Conservation (phyloP, 1,140 invertebrate genomes). For the Nasonia longicornis region DNA sequence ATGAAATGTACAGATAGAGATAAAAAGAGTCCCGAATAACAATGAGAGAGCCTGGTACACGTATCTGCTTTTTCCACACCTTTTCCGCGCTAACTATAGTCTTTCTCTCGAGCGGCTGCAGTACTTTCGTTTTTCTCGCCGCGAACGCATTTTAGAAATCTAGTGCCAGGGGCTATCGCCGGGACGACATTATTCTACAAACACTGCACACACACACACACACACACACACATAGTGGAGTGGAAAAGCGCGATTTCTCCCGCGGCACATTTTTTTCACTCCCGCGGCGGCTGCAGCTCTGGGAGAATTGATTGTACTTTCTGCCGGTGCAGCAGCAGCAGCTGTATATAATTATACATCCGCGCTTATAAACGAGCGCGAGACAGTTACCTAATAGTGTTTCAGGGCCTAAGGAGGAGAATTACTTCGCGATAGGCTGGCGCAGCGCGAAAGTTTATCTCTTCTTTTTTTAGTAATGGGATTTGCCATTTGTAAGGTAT, state of each 20-base stretch:
- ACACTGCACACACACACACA: background rate
- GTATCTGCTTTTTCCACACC: background rate
- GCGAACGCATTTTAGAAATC: constrained; percentile 25
- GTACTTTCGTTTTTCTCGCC: constrained; percentile 21
- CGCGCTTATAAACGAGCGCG: background rate
- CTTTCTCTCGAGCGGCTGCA: background rate
- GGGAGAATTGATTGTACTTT: constrained; percentile 36
- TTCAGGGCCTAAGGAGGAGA: background rate
- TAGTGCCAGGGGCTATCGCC: background rate
- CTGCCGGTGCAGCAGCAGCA: background rate
- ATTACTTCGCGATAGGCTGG: background rate
- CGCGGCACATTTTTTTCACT: constrained; percentile 5
- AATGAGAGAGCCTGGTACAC: background rate
- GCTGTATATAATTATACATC: background rate
- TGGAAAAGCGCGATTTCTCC: constrained; percentile 22
- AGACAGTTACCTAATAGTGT: constrained; percentile 34
- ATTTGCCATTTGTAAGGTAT: constrained; percentile 12
- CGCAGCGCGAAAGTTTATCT: background rate
- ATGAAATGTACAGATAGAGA: background rate
- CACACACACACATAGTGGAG: background rate
- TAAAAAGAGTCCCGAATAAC: constrained; percentile 1
- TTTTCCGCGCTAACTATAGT: background rate
- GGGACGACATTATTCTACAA: constrained; percentile 8
- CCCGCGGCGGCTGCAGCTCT: background rate
- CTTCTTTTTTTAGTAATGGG: constrained; percentile 9